A percentile compares a stretch with the other conserved stretches of the same genome.
These are phyloP conservation scores for Lophochroa leadbeateri DNA, from an alignment of 2,113 vertebrate genomes.

Conservation along the genomic window DNA sequence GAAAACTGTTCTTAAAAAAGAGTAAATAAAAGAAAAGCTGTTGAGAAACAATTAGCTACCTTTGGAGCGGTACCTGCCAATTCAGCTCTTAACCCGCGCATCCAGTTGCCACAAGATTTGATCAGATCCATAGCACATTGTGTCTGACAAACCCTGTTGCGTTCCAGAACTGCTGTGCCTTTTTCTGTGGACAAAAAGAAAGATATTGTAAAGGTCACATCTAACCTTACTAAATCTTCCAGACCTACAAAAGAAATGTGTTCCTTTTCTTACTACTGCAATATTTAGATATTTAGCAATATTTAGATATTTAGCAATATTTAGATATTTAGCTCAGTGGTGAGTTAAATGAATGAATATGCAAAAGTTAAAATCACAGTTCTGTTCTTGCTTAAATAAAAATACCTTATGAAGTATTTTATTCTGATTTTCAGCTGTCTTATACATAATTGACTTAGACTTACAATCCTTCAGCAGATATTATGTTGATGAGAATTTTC, in stretches of 20 bases:
- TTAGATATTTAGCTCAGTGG: neutral
- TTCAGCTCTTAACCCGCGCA: neutral
- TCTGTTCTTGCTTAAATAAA: neutral
- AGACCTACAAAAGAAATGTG: neutral
- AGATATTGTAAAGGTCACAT: neutral
- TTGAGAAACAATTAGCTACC: neutral
- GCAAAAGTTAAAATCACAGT: neutral
- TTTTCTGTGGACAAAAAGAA: neutral
- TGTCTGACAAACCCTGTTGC: neutral
- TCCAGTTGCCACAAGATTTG: neutral
- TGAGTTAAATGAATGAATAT: neutral
- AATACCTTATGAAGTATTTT: neutral
- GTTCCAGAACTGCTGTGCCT: slow-evolving; percentile 11
- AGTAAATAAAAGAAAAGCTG: slow-evolving; percentile 1
- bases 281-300: too few relatives aligned
- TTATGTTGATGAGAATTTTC: neutral
- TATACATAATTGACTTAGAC: neutral
- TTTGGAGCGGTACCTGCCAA: slow-evolving; percentile 38
- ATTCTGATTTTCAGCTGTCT: neutral
- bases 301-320: neutral
- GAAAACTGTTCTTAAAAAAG: slow-evolving; percentile 25
- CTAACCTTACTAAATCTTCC: neutral
- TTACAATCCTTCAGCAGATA: neutral
- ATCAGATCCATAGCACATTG: slow-evolving; percentile 1
- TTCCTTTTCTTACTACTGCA: neutral